These are phyloP conservation scores for Crotalus tigris DNA, from an alignment of 2,113 vertebrate species.

Conservation along the genomic window DNA sequence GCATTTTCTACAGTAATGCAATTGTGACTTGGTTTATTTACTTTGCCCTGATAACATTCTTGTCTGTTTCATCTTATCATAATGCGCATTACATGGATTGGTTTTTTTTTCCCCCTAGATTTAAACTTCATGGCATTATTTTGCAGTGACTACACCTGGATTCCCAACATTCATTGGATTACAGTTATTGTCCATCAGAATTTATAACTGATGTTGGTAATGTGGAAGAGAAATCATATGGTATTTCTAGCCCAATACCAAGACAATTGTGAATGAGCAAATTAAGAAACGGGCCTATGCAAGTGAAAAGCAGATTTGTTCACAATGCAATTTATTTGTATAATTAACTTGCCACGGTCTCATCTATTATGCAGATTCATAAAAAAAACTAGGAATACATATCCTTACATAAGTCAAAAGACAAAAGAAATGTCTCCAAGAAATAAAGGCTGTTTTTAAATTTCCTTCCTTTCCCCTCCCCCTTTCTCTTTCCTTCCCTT, in stretches of 20 bases:
- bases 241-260: background rate
- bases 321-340: slow-evolving; percentile 33
- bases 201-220: slow-evolving; percentile 26
- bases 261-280: slow-evolving; percentile 28
- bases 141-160: slow-evolving; percentile 54
- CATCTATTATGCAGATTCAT: slow-evolving; percentile 52
- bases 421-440: slow-evolving; percentile 55
- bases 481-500: background rate
- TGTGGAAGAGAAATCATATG: background rate
- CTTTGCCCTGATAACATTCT: slow-evolving; percentile 46
- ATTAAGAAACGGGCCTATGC: background rate
- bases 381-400: slow-evolving; percentile 43
- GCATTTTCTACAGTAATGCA: background rate
- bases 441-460: slow-evolving; percentile 52
- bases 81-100: slow-evolving; percentile 47
- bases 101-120: slow-evolving; percentile 45
- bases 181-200: slow-evolving; percentile 38
- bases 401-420: slow-evolving; percentile 58
- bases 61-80: slow-evolving; percentile 68
- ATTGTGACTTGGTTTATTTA: background rate
- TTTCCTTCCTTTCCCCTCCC: background rate
- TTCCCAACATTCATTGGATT: slow-evolving; percentile 42
- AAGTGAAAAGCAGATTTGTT: slow-evolving; percentile 53
- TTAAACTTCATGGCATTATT: slow-evolving; percentile 61
- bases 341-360: slow-evolving; percentile 54